Evolutionary conservation across 1,140 invertebrate genomes (phyloP).

Genomic region (Pygmarrhopalites habei): DNA sequence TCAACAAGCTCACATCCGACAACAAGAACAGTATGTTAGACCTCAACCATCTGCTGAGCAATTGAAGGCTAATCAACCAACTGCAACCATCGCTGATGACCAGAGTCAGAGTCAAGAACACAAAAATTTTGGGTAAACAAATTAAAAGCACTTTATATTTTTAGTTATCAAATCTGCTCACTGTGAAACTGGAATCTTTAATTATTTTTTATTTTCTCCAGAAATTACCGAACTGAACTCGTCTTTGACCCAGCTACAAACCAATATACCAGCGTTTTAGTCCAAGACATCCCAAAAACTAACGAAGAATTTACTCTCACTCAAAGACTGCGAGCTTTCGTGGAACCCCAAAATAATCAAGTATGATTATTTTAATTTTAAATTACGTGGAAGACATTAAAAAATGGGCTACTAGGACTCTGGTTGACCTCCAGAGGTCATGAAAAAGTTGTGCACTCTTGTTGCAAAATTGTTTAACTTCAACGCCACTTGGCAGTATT

Average conservation of each 20-base stretch:
- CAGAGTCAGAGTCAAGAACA: conserved; percentile 17
- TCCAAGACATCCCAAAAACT: conserved; percentile 64
- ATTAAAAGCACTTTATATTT: too few relatives aligned
- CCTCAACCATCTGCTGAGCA: conserved; percentile 15
- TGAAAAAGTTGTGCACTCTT: too few relatives aligned
- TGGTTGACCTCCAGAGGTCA: too few relatives aligned
- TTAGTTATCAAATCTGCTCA: too few relatives aligned
- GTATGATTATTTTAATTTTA: too few relatives aligned
- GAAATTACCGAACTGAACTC: conserved; percentile 61
- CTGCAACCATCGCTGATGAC: conserved; percentile 14
- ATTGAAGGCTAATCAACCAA: conserved; percentile 1
- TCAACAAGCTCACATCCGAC: background rate
- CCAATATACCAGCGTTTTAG: conserved; percentile 70
- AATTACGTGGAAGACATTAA: too few relatives aligned
- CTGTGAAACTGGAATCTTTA: too few relatives aligned
- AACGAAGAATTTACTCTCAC: conserved; percentile 54
- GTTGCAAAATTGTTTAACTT: too few relatives aligned
- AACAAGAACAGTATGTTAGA: background rate
- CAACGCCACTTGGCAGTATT: too few relatives aligned
- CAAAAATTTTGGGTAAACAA: conserved; percentile 34
- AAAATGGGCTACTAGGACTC: too few relatives aligned
- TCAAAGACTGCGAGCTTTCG: conserved; percentile 65
- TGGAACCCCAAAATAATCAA: conserved; percentile 52
- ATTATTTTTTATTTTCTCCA: too few relatives aligned
- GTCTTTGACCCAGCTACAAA: conserved; percentile 68